Evolutionary conservation across 2,797 vertebrate genomes (phyloP).

Genomic region (Catharus ustulatus): DNA sequence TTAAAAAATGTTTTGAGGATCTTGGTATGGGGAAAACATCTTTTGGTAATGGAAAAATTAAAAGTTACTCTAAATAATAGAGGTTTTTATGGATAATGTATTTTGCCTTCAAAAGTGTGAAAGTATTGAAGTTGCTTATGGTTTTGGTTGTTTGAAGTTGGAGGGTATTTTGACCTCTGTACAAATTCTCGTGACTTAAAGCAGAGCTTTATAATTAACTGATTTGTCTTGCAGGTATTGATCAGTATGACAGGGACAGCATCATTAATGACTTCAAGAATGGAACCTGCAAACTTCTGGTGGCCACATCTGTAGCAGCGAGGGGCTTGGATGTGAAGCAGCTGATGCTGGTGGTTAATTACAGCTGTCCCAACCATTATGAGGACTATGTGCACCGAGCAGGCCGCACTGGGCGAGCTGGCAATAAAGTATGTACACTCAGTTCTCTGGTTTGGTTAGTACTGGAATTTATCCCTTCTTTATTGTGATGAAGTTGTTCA

Average conservation of each 20-base stretch:
- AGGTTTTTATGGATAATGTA: background rate
- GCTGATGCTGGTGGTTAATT: conserved; percentile 95
- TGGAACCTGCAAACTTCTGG: conserved; percentile 92
- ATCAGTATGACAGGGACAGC: conserved; percentile 98
- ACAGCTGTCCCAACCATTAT: conserved; percentile 97
- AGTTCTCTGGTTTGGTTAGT: background rate
- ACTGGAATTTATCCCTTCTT: background rate
- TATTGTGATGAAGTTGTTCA: background rate
- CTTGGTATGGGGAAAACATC: background rate
- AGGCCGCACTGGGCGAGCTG: conserved; percentile 93
- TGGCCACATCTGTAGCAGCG: conserved; percentile 96
- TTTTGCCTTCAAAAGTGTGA: background rate
- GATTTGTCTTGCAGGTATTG: conserved; percentile 85
- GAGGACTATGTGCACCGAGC: conserved; percentile 98
- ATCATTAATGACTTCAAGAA: conserved; percentile 98
- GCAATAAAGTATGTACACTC: conserved; percentile 87
- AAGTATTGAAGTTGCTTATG: background rate
- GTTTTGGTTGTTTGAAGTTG: background rate
- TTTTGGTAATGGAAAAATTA: background rate
- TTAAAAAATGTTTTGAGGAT: background rate
- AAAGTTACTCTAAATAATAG: background rate
- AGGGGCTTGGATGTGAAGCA: conserved; percentile 96
- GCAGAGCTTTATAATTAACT: background rate
- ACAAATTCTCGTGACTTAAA: background rate
- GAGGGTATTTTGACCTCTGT: background rate